Conservation (phyloP, 2,888 invertebrate genomes). For the Anticlea derivata region DNA sequence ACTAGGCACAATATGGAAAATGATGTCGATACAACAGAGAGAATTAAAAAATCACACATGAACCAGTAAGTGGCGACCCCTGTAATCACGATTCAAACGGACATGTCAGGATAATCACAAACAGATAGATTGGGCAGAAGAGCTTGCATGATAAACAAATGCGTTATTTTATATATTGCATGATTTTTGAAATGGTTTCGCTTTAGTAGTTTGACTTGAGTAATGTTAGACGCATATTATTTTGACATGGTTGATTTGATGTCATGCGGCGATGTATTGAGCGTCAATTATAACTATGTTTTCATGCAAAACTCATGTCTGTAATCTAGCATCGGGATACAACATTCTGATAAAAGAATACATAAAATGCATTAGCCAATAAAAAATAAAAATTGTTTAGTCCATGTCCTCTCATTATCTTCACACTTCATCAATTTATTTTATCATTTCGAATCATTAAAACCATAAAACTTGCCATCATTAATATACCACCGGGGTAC, state of each 20-base stretch:
- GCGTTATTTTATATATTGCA: slow-evolving; percentile 30
- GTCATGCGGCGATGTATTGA: slow-evolving; percentile 9
- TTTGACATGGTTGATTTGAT: slow-evolving; percentile 5
- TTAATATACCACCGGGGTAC: no score
- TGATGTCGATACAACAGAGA: slow-evolving; percentile 89
- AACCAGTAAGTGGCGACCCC: slow-evolving; percentile 69
- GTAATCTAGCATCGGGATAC: no score
- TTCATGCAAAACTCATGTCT: no score
- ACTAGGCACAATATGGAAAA: slow-evolving; percentile 88
- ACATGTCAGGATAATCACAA: slow-evolving; percentile 16
- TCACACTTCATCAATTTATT: no score
- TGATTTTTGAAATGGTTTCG: slow-evolving; percentile 31
- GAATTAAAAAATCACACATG: slow-evolving; percentile 76
- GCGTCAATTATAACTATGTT: no score
- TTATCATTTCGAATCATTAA: no score
- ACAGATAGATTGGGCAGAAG: slow-evolving; percentile 12
- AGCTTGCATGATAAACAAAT: slow-evolving; percentile 23
- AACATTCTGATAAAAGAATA: no score
- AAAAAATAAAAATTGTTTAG: no score
- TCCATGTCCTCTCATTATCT: no score
- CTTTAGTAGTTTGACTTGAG: slow-evolving; percentile 32
- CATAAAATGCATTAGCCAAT: no score
- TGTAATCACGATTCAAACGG: slow-evolving; percentile 18
- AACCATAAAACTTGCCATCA: no score
- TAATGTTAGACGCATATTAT: slow-evolving; percentile 6